Evolutionary conservation across 1,140 invertebrate species (phyloP), one percentile per base, ranked within the genome.

Genomic region (Dinoponera quadriceps): DNA sequence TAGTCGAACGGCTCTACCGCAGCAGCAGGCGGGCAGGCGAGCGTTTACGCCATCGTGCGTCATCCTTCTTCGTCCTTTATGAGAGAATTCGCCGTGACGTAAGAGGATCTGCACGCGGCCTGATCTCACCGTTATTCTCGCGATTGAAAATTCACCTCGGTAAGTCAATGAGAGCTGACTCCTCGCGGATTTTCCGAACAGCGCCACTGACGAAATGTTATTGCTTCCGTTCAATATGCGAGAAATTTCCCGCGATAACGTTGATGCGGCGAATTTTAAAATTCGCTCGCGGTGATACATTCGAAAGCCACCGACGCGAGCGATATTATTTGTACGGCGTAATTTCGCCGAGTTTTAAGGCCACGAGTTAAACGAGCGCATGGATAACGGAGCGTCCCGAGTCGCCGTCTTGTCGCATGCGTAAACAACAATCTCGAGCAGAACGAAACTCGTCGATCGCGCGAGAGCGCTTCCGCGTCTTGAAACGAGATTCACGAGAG

Each of bases 61-160:
- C 88, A 91, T 91, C 73, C 75, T 90, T 83, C 84, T 78, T 83
- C 80, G 78, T 83, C 71, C 60, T 86, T 91, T 87, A 69, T 38
- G 44, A 48, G 48, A 62, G 49, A 71, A 82, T 60, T 54, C 57
- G 38, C 44, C 7, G 44, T 69, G 54, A 48, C 75, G 18, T 87
- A 69, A 88, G 71, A 68, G 60, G 65, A 87, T 85, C 60, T 81
- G 51, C 44, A 11, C 25, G 51, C 63, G 3, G 71, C 71, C 78
- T 78, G 81, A 81, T 83, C 59, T 51, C 72, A 0, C n/a, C 20
- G 55, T 11, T 11, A n/a, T 73, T 57, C 27, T 51, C 38, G 55
- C 57, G 60, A 60, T 74, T 75, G 69, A 73, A 59, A 59, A 80
- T 63, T 54, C 22, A 49, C 73, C 38, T 9, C 69, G 59, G 84